A percentile compares a stretch with the other conserved stretches of the same genome.
Evolutionary conservation across 1,140 invertebrate species (phyloP).

Genomic region (Daktulosphaira vitifoliae): DNA sequence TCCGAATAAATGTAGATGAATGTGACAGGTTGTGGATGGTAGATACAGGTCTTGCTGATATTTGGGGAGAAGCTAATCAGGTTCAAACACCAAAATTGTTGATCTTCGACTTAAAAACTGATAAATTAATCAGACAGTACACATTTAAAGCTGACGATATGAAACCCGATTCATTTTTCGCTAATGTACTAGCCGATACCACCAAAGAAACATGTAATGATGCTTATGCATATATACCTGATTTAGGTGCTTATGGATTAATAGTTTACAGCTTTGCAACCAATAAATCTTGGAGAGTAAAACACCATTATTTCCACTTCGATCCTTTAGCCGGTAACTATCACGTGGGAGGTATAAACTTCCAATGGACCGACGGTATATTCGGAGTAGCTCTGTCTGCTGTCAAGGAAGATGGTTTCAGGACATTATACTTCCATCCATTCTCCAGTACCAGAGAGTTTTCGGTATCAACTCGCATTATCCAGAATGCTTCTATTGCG

Average conservation of each 20-base stretch:
- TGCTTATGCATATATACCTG: conserved; percentile 64
- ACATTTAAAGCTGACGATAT: conserved; percentile 53
- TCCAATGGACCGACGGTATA: conserved; percentile 65
- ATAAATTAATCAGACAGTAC: conserved; percentile 55
- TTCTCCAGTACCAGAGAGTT: conserved; percentile 65
- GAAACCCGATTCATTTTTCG: conserved; percentile 61
- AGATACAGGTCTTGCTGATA: conserved; percentile 59
- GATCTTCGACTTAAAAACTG: conserved; percentile 63
- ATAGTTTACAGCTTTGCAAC: conserved; percentile 64
- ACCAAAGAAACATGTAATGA: conserved; percentile 58
- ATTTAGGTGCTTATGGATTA: conserved; percentile 61
- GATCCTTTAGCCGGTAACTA: conserved; percentile 62
- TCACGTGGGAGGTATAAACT: conserved; percentile 59
- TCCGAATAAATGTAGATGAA: conserved; percentile 59
- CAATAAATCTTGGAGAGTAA: conserved; percentile 63
- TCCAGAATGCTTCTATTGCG: conserved; percentile 58
- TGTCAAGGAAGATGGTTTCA: conserved; percentile 51
- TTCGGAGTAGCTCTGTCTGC: conserved; percentile 60
- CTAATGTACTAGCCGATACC: conserved; percentile 64
- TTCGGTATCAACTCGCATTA: conserved; percentile 45
- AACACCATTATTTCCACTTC: conserved; percentile 72
- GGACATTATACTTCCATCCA: conserved; percentile 67
- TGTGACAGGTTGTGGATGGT: conserved; percentile 67
- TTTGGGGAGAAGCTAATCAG: conserved; percentile 51
- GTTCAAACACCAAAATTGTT: conserved; percentile 53